These are phyloP conservation scores for Achroia grisella DNA, from an alignment of 1,140 invertebrate genomes.

Conservation along the genomic window DNA sequence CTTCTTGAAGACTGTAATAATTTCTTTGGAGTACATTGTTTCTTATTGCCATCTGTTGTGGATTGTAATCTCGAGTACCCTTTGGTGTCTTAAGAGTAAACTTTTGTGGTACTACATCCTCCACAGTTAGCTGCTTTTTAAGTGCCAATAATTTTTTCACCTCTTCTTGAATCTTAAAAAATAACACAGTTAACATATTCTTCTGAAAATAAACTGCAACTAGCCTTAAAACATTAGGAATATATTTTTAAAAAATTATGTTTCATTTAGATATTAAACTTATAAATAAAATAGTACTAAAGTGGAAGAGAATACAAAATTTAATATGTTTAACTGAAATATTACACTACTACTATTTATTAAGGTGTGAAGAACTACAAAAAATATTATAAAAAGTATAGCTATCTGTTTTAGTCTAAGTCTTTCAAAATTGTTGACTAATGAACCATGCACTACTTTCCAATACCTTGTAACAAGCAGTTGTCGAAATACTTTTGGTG, in stretches of 20 bases:
- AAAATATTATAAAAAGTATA: no score
- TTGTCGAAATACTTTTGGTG: slow-evolving; percentile 56
- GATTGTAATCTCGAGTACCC: slow-evolving; percentile 96
- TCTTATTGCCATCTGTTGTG: slow-evolving; percentile 95
- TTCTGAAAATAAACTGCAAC: no score
- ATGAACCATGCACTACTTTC: slow-evolving; percentile 11
- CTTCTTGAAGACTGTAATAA: slow-evolving; percentile 93
- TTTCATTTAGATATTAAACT: no score
- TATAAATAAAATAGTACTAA: no score
- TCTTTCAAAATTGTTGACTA: no score
- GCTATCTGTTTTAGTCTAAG: no score
- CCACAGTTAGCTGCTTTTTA: slow-evolving; percentile 81
- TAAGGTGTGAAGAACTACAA: no score
- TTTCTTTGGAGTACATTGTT: slow-evolving; percentile 92
- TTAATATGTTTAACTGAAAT: no score
- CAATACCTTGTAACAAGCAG: slow-evolving; percentile 57
- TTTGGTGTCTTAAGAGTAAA: slow-evolving; percentile 94
- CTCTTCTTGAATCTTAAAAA: slow-evolving; percentile 76
- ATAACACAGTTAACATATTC: slow-evolving; percentile 1
- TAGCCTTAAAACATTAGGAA: no score
- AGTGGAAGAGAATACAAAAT: no score
- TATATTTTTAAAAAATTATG: no score
- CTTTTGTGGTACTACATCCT: slow-evolving; percentile 78
- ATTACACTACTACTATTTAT: no score
- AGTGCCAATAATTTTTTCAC: slow-evolving; percentile 86